These are phyloP conservation scores for Tetrapedia diversipes DNA, from an alignment of 2,888 invertebrate species.

Conservation along the genomic window DNA sequence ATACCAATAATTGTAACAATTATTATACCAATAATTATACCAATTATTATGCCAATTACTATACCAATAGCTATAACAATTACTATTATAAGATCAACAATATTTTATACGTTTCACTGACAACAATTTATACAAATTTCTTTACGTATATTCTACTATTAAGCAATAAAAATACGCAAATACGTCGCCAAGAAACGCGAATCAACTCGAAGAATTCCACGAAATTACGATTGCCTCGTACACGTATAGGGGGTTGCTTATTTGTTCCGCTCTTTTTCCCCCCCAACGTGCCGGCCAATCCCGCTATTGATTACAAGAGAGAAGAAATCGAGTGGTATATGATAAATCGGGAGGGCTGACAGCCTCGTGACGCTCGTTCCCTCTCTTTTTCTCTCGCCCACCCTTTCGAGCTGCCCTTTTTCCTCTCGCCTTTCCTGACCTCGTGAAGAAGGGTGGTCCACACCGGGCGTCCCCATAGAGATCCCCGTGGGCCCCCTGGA, in stretches of 20 bases:
- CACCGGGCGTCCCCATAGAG: slow-evolving; percentile 63
- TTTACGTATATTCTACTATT: neutral
- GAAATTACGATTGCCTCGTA: slow-evolving; percentile 47
- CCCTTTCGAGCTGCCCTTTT: slow-evolving; percentile 28
- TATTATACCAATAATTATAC: no score
- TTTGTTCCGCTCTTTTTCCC: slow-evolving; percentile 62
- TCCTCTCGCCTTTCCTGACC: slow-evolving; percentile 21
- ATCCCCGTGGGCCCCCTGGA: slow-evolving; percentile 65
- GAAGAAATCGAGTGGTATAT: slow-evolving; percentile 81
- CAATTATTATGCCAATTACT: no score
- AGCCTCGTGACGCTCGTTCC: slow-evolving; percentile 66
- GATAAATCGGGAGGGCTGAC: slow-evolving; percentile 81
- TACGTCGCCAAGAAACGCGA: neutral
- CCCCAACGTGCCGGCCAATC: slow-evolving; percentile 66
- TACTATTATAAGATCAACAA: no score
- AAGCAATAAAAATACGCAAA: neutral
- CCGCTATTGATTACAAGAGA: slow-evolving; percentile 75
- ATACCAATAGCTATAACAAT: no score
- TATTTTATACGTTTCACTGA: no score
- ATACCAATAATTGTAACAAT: no score
- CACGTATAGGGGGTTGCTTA: slow-evolving; percentile 41
- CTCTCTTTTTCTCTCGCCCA: slow-evolving; percentile 33
- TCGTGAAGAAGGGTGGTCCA: slow-evolving; percentile 74
- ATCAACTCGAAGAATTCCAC: slow-evolving; percentile 40
- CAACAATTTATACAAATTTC: no score